Evolutionary conservation across 2,888 invertebrate species (phyloP), one percentile per base, ranked within the genome.

Genomic region (Petrolisthes manimaculis): DNA sequence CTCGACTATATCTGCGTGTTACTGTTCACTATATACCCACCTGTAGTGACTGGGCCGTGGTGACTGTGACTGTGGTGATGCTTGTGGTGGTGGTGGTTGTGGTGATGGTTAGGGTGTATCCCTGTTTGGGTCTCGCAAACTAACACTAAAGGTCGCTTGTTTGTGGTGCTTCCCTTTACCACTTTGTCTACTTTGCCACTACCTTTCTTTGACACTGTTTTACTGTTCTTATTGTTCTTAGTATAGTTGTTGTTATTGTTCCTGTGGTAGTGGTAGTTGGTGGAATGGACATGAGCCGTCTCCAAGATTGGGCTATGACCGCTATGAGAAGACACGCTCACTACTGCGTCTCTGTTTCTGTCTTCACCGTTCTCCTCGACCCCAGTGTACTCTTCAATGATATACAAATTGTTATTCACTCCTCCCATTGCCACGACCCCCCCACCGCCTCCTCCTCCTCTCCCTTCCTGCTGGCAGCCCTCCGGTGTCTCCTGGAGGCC

Each of bases 331-430:
- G 71, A 21, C 14, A 71, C 6, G n/a, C 71, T n/a, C 71, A n/a
- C 71, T n/a, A 71, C 71, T 4, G 6, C 21, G 21, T 71, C 71
- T 71, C 71, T 21, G 6, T 71, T 21, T 9, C 21, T 9, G 21
- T 56, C 37, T 18, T 56, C 55, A n/a, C 4, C 5, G 3, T 61
- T 51, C 9, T 82, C 82, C 71, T 79, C 87, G 24, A 37, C 83
- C 4, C 71, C 83, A 4, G 8, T 21, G 81, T 61, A 71, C 53
- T 88, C 88, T 6, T 84, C 88, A 12, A 88, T 88, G 80, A 88
- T 84, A 67, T 74, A 84, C 2, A 88, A 54, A 54, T 81, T 78
- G 12, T 51, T 61, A 18, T n/a, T 18, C 18, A 8, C 51, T 51
- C 18, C 61, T 37, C 21, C 51, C 12, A 14, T 55, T 6, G 37